Evolutionary conservation across 2,113 vertebrate genomes (phyloP).

Genomic region (Cebus imitator): DNA sequence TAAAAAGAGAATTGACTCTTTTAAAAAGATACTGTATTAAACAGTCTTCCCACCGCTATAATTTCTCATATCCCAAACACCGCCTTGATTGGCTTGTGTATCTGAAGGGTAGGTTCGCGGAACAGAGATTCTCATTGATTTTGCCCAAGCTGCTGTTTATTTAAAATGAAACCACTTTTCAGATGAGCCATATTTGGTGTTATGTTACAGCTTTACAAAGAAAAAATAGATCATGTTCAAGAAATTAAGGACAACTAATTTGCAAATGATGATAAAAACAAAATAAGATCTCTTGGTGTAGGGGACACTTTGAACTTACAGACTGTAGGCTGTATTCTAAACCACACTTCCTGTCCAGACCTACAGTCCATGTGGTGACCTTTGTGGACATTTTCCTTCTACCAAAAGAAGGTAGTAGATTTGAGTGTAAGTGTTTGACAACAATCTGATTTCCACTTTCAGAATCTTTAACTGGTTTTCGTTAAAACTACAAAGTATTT

Average conservation of each 20-base stretch:
- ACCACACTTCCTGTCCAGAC: background rate
- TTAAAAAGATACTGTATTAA: background rate
- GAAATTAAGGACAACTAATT: slow-evolving; percentile 36
- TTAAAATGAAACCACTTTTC: slow-evolving; percentile 54
- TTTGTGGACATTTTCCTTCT: background rate
- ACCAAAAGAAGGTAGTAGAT: background rate
- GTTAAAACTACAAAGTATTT: slow-evolving; percentile 61
- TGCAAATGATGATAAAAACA: background rate
- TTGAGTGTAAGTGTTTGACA: slow-evolving; percentile 36
- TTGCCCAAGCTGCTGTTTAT: slow-evolving; percentile 53
- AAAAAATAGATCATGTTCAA: slow-evolving; percentile 8
- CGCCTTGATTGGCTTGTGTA: background rate
- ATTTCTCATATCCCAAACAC: slow-evolving; percentile 17
- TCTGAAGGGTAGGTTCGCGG: background rate
- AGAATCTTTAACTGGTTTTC: slow-evolving; percentile 56
- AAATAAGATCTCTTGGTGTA: background rate
- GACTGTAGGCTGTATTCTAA: background rate
- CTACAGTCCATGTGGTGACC: background rate
- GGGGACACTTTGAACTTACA: background rate
- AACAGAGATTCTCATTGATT: slow-evolving; percentile 61
- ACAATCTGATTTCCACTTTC: background rate
- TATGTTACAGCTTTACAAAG: slow-evolving; percentile 18
- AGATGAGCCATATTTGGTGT: background rate
- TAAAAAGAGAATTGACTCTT: background rate
- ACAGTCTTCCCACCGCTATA: background rate